phyloP scores from a whole-genome alignment of 2,113 vertebrate genomes.

The Pedetes capensis region DNA sequence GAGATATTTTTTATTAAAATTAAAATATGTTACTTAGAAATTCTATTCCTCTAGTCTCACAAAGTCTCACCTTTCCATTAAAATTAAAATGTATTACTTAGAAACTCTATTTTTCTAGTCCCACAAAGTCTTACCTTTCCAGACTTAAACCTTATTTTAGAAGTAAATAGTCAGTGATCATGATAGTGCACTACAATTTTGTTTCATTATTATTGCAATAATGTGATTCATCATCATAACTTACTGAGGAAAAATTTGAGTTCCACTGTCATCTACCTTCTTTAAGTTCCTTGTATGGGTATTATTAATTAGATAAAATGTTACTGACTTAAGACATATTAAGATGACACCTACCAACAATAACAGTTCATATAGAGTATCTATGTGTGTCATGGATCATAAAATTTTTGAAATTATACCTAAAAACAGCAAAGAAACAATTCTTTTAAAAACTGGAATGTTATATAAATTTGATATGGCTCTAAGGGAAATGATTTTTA shows the following conservation, averaged over 20 bases:
- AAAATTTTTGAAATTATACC: slow-evolving; percentile 31
- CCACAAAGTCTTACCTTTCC: slow-evolving; percentile 2
- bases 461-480: background rate
- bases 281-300: slow-evolving; percentile 44
- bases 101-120: background rate
- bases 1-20: too few species aligned
- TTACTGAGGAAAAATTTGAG: background rate
- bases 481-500: background rate
- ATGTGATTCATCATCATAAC: background rate
- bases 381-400: background rate
- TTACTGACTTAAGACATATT: slow-evolving; percentile 9
- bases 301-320: slow-evolving; percentile 86
- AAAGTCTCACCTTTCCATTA: slow-evolving; percentile 7
- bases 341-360: slow-evolving; percentile 41
- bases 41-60: background rate
- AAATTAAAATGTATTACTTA: background rate
- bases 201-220: background rate
- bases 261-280: background rate
- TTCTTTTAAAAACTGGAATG: background rate
- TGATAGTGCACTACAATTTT: background rate
- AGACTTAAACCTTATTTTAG: slow-evolving; percentile 19
- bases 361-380: background rate
- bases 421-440: slow-evolving; percentile 36
- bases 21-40: background rate
- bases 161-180: background rate